Evolutionary conservation across 1,140 invertebrate species (phyloP).

Genomic region (Ips nitidus): DNA sequence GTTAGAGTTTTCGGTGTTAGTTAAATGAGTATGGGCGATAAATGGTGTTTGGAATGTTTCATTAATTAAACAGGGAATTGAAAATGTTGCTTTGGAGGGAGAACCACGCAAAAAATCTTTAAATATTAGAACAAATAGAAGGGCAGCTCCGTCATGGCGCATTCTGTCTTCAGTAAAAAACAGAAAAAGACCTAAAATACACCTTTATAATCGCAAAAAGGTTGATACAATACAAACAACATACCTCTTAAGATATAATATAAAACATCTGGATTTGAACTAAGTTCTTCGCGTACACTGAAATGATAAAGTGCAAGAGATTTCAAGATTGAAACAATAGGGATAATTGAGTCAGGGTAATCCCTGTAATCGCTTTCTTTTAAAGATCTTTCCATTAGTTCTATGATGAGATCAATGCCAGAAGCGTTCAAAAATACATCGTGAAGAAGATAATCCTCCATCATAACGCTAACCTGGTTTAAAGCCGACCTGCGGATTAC

Average conservation of each 20-base stretch:
- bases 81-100: conserved; percentile 51
- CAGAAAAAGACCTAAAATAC: conserved; percentile 55
- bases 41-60: conserved; percentile 55
- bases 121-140: conserved; percentile 56
- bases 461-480: conserved; percentile 61
- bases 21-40: conserved; percentile 54
- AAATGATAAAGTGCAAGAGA: conserved; percentile 56
- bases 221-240: neutral
- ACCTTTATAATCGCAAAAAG: neutral
- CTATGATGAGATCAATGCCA: conserved; percentile 46
- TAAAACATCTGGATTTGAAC: conserved; percentile 54
- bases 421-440: conserved; percentile 54
- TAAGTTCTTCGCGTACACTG: conserved; percentile 56
- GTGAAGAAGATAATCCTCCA: conserved; percentile 59
- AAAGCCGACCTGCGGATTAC: conserved; percentile 60
- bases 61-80: conserved; percentile 55
- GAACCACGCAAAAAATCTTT: conserved; percentile 53
- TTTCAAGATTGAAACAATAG: conserved; percentile 63
- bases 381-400: conserved; percentile 54
- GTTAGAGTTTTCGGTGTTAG: conserved; percentile 51
- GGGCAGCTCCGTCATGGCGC: conserved; percentile 53
- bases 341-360: conserved; percentile 66
- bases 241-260: conserved; percentile 2
- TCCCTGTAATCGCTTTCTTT: conserved; percentile 61
- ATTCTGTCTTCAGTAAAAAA: conserved; percentile 58